Evolutionary conservation across 2,113 vertebrate species (phyloP).

Genomic region (Ptychochromis oligacanthus): DNA sequence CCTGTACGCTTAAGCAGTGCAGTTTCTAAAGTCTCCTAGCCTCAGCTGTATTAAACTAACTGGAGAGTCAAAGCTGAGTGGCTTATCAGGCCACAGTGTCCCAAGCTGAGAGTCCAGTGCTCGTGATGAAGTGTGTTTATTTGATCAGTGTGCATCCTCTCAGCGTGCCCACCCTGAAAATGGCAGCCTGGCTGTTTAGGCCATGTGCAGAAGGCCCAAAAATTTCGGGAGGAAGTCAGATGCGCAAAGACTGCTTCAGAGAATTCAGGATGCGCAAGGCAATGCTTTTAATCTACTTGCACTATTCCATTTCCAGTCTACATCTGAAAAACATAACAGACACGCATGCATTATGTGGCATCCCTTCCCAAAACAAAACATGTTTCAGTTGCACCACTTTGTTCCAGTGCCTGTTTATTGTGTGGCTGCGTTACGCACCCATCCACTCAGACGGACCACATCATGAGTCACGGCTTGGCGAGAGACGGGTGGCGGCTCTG

Average conservation of each 20-base stretch:
- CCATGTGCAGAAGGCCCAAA: constrained; percentile 51
- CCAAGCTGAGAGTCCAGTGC: background rate
- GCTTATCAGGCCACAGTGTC: background rate
- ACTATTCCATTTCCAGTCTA: background rate
- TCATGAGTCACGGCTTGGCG: constrained; percentile 50
- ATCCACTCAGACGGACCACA: constrained; percentile 44
- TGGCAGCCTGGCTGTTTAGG: constrained; percentile 58
- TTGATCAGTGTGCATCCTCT: constrained; percentile 40
- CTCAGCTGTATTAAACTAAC: constrained; percentile 53
- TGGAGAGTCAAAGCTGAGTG: constrained; percentile 10
- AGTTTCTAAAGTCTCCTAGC: constrained; percentile 41
- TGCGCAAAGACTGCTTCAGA: constrained; percentile 51
- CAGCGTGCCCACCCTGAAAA: constrained; percentile 66
- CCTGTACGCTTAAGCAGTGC: constrained; percentile 53
- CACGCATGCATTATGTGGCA: background rate
- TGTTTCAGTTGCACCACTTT: constrained; percentile 1
- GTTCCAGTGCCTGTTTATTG: constrained; percentile 7
- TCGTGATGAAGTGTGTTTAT: constrained; percentile 24
- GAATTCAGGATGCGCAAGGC: constrained; percentile 55
- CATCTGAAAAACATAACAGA: background rate
- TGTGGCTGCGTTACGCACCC: constrained; percentile 56
- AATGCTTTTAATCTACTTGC: background rate
- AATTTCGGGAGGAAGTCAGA: constrained; percentile 60
- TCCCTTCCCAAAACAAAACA: background rate
- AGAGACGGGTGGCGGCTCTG: constrained; percentile 69